These are phyloP conservation scores for Sesia apiformis DNA, from an alignment of 2,888 invertebrate species.

Conservation along the genomic window DNA sequence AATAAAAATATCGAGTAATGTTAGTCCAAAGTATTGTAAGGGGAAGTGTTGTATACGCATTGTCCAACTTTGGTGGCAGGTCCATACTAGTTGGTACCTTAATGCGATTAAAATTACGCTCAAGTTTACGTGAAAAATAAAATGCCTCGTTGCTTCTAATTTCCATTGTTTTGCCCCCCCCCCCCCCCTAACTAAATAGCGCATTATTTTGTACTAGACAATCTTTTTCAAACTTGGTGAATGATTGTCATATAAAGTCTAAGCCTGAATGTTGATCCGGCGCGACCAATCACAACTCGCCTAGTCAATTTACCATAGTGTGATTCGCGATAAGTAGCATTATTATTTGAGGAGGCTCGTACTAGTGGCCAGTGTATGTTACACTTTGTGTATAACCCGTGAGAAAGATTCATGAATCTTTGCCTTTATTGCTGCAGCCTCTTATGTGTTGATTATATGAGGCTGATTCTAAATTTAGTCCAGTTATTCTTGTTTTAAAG, in stretches of 20 bases:
- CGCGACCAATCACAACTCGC: conserved; percentile 63
- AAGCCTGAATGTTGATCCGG: conserved; percentile 26
- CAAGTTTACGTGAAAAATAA: too few species aligned
- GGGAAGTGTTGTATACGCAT: too few species aligned
- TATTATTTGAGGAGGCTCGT: conserved; percentile 45
- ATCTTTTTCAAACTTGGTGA: too few species aligned
- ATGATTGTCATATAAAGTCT: neutral
- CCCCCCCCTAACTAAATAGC: too few species aligned
- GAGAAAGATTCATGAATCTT: conserved; percentile 26
- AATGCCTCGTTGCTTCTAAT: too few species aligned
- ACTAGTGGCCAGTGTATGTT: conserved; percentile 13
- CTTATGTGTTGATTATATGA: neutral
- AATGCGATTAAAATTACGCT: too few species aligned
- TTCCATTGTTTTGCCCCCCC: too few species aligned
- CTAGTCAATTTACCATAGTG: conserved; percentile 75
- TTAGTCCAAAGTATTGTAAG: too few species aligned
- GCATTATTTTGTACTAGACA: too few species aligned
- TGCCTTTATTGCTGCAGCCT: conserved; percentile 9
- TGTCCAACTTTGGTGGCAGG: too few species aligned
- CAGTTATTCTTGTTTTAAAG: neutral
- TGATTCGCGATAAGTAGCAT: conserved; percentile 71
- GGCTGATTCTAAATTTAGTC: neutral
- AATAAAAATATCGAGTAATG: too few species aligned
- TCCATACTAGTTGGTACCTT: too few species aligned
- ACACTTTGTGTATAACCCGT: conserved; percentile 27